These are phyloP conservation scores for Axis porcinus DNA, from an alignment of 2,113 vertebrate genomes.

Conservation along the genomic window DNA sequence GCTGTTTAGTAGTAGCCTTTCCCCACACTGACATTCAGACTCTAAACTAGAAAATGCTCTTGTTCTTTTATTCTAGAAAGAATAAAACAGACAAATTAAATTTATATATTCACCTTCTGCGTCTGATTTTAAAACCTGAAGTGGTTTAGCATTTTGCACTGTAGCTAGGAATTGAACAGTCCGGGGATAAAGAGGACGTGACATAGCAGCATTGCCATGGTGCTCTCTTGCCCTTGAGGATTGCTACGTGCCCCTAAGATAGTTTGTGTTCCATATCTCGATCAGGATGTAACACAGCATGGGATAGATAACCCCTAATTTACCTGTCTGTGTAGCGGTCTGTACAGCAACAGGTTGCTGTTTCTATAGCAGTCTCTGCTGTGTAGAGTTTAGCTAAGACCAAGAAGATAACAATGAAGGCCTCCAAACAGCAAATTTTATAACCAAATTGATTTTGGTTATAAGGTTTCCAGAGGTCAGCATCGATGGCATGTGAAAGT, in stretches of 20 bases:
- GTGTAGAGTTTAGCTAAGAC: background rate
- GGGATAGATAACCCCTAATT: background rate
- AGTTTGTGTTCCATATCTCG: background rate
- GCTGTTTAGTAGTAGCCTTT: background rate
- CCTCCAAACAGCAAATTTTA: background rate
- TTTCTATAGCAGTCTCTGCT: background rate
- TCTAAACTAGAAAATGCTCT: background rate
- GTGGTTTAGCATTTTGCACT: background rate
- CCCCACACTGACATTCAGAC: background rate
- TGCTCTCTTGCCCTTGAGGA: background rate
- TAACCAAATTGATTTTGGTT: background rate
- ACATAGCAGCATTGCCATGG: background rate
- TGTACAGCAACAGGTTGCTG: background rate
- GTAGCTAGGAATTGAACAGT: background rate
- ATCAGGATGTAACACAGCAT: background rate
- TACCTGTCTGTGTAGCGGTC: background rate
- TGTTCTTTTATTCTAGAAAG: background rate
- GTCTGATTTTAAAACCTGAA: background rate
- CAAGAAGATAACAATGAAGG: background rate
- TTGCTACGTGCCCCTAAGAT: background rate
- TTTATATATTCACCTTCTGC: background rate
- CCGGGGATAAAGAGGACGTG: background rate
- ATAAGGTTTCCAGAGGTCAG: background rate
- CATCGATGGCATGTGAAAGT: background rate
- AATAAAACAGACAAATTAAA: background rate